These are phyloP conservation scores for Pentalonia nigronervosa DNA, from an alignment of 1,140 invertebrate genomes.

Conservation along the genomic window DNA sequence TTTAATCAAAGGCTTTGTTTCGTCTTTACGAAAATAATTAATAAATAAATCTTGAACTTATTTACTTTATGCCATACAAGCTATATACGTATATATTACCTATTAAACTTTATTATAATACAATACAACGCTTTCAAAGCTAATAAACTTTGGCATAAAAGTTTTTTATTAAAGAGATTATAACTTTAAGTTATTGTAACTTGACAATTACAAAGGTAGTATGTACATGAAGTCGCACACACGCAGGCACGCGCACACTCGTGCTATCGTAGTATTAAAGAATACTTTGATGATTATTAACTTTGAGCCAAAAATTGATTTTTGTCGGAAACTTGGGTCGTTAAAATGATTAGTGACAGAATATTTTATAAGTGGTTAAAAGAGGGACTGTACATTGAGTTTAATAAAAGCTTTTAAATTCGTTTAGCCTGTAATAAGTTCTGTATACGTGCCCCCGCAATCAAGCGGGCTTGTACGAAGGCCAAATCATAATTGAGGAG, in stretches of 20 bases:
- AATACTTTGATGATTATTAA: not conserved
- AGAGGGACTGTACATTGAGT: not conserved
- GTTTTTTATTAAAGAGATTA: constrained; percentile 18
- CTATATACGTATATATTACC: not conserved
- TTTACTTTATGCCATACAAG: not conserved
- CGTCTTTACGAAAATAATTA: not conserved
- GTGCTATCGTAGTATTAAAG: not conserved
- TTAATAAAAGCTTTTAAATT: not conserved
- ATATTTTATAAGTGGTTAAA: not conserved
- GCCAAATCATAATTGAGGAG: not conserved
- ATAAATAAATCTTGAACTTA: constrained; percentile 8
- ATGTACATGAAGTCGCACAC: not conserved
- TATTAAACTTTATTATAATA: constrained; percentile 14
- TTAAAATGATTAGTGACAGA: not conserved
- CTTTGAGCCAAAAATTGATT: not conserved
- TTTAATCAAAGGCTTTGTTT: constrained; percentile 12
- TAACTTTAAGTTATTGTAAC: not conserved
- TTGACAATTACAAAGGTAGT: not conserved
- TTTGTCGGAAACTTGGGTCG: not conserved
- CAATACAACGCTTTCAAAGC: not conserved
- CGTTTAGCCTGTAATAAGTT: not conserved
- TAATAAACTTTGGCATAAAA: not conserved
- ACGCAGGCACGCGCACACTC: not conserved
- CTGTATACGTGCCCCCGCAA: not conserved
- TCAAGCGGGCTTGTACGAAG: not conserved